phyloP scores from a whole-genome alignment of 2,888 invertebrate genomes.

The Ophioninae sp. region DNA sequence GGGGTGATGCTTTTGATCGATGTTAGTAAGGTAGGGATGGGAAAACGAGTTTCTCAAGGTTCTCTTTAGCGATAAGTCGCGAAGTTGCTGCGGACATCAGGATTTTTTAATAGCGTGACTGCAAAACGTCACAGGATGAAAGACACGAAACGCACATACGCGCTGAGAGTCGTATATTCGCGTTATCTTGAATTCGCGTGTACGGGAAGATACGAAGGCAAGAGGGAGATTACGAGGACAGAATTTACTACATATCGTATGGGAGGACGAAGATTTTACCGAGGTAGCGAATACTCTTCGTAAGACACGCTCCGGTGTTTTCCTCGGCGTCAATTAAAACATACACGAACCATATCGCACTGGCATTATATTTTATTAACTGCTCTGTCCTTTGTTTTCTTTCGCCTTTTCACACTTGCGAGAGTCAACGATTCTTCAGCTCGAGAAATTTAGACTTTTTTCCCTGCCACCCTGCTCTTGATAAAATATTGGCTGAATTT shows the following conservation, averaged over 20 bases:
- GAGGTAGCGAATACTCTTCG: conserved; percentile 22
- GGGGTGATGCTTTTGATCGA: not conserved
- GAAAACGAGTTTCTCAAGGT: conserved; percentile 39
- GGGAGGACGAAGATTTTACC: conserved; percentile 32
- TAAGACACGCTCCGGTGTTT: conserved; percentile 47
- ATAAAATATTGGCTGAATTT: not conserved
- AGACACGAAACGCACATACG: conserved; percentile 47
- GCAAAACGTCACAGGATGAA: conserved; percentile 24
- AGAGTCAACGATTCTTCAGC: conserved; percentile 61
- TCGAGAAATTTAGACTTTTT: conserved; percentile 5
- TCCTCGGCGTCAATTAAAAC: conserved; percentile 64
- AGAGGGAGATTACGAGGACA: conserved; percentile 17
- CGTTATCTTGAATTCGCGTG: conserved; percentile 61
- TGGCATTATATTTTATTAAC: conserved; percentile 60
- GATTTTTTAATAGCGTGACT: conserved; percentile 45
- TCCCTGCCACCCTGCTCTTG: not conserved
- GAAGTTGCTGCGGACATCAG: conserved; percentile 33
- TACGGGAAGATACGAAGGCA: not conserved
- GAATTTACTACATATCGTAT: conserved; percentile 25
- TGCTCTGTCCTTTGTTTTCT: conserved; percentile 15
- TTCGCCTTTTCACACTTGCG: conserved; percentile 46
- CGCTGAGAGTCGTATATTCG: conserved; percentile 47
- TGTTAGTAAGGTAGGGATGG: not conserved
- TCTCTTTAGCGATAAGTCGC: conserved; percentile 9
- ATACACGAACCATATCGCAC: conserved; percentile 50